phyloP scores from a whole-genome alignment of 2,888 invertebrate species.

The Nymphalis urticae region DNA sequence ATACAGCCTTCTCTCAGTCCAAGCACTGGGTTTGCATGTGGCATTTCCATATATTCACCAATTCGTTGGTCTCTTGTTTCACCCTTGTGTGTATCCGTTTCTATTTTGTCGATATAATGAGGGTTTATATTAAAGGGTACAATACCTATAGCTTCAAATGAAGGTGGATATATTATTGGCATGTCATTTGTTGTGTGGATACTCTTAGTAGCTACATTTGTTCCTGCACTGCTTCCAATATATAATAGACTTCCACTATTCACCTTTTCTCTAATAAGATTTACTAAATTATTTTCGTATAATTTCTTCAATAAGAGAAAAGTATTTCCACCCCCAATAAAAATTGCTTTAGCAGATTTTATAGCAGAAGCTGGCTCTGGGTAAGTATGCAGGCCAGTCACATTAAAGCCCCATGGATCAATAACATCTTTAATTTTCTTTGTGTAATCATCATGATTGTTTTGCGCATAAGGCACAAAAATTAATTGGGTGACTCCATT shows the following conservation, averaged over 20 bases:
- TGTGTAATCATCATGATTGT: slow-evolving; percentile 85
- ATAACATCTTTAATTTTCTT: slow-evolving; percentile 82
- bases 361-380: slow-evolving; percentile 81
- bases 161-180: slow-evolving; percentile 90
- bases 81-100: slow-evolving; percentile 85
- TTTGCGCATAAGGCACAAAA: slow-evolving; percentile 89
- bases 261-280: slow-evolving; percentile 83
- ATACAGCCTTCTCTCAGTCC: slow-evolving; percentile 88
- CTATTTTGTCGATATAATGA: slow-evolving; percentile 87
- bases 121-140: slow-evolving; percentile 93
- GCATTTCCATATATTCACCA: slow-evolving; percentile 84
- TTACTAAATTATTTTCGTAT: slow-evolving; percentile 85
- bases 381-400: slow-evolving; percentile 85
- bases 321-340: slow-evolving; percentile 91
- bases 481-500: slow-evolving; percentile 84
- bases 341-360: slow-evolving; percentile 84
- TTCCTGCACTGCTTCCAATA: slow-evolving; percentile 91
- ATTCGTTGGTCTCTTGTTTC: slow-evolving; percentile 90
- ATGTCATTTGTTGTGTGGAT: slow-evolving; percentile 94
- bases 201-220: slow-evolving; percentile 89
- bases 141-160: slow-evolving; percentile 86
- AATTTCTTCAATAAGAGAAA: slow-evolving; percentile 87
- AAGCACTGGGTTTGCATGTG: slow-evolving; percentile 82
- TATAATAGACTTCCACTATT: slow-evolving; percentile 84
- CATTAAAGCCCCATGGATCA: slow-evolving; percentile 83